Base-by-base conservation (phyloP, 2,113 vertebrate genomes). In the Ranitomeya variabilis region DNA sequence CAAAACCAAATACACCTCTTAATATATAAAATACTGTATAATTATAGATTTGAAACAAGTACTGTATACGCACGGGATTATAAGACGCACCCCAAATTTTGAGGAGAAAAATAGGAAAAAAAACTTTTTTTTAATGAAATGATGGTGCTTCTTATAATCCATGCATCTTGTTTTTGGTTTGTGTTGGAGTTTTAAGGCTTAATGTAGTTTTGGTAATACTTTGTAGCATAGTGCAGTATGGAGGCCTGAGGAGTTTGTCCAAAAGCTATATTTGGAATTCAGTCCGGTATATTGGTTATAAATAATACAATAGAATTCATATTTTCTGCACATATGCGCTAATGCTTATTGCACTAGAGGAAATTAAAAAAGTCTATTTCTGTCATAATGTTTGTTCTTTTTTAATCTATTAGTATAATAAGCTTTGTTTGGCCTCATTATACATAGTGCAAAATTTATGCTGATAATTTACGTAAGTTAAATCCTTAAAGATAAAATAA, bases 341-440 rank as follows among this genome's bases (percentile, higher is more conserved):
- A 18, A 80, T 81, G 59, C 16, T 62, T 62, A 81, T 62, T 81
- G 15, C 23, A 62, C 79, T 18, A 62, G 31, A 81, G 57, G 55
- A 81, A 59, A 81, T 26, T 57, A 57, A 57, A 79, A 57, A 57
- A 62, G 55, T 81, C 57, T 81, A 37, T 60, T 81, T 81, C 79
- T 62, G 59, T 81, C 57, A 81, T 81, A 62, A 52, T 23, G 60
- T 55, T 55, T 84, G 82, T 52, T 69, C 51, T 71, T 55, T 69
- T 83, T 84, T 69, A 83, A 84, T 84, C 66, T 84, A 55, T 84
- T 84, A 52, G 55, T 71, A 23, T 84, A 84, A 55, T 84, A 84
- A 55, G 66, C 64, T 84, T 66, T 71, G 45, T 69, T 84, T 84
- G 64, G 60, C 51, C 45, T 84, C 66, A 69, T 71, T 67, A 83